phyloP scores from a whole-genome alignment of 1,140 invertebrate species.

The Macrocentrus cingulum region DNA sequence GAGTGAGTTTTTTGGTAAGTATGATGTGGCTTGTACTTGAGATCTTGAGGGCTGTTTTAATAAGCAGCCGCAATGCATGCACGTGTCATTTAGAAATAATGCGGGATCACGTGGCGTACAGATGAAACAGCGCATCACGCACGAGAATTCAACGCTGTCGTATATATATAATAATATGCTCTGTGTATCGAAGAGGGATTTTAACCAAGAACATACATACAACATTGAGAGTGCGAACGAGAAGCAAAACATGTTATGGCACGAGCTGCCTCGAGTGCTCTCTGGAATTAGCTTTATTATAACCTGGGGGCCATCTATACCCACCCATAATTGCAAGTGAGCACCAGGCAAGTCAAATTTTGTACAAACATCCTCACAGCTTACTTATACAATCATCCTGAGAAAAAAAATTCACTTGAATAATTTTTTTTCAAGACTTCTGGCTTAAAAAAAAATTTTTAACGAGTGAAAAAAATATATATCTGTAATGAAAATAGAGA shows the following conservation, averaged over 20 bases:
- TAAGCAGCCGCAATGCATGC: slow-evolving; percentile 11
- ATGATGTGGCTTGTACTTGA: not conserved
- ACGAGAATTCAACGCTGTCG: too few species aligned
- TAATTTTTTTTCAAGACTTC: too few species aligned
- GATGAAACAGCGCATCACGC: not conserved
- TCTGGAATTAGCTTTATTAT: slow-evolving; percentile 60
- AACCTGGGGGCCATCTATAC: slow-evolving; percentile 58
- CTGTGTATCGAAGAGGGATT: not conserved
- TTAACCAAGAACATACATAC: slow-evolving; percentile 31
- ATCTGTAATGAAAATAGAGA: too few species aligned
- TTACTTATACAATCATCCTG: not conserved
- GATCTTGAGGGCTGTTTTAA: slow-evolving; percentile 17
- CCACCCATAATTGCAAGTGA: slow-evolving; percentile 49
- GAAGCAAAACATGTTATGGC: slow-evolving; percentile 56
- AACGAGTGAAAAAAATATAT: too few species aligned
- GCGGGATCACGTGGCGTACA: not conserved
- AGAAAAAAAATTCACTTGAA: too few species aligned
- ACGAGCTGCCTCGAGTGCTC: slow-evolving; percentile 56
- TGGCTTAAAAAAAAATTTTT: too few species aligned
- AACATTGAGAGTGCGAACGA: slow-evolving; percentile 35
- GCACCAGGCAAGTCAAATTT: slow-evolving; percentile 37
- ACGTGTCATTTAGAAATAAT: slow-evolving; percentile 4
- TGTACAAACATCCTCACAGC: not conserved
- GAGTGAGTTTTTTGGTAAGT: too few species aligned
- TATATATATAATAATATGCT: too few species aligned